Evolutionary conservation across 2,113 vertebrate species (phyloP).

Genomic region (Ciconia stormi): DNA sequence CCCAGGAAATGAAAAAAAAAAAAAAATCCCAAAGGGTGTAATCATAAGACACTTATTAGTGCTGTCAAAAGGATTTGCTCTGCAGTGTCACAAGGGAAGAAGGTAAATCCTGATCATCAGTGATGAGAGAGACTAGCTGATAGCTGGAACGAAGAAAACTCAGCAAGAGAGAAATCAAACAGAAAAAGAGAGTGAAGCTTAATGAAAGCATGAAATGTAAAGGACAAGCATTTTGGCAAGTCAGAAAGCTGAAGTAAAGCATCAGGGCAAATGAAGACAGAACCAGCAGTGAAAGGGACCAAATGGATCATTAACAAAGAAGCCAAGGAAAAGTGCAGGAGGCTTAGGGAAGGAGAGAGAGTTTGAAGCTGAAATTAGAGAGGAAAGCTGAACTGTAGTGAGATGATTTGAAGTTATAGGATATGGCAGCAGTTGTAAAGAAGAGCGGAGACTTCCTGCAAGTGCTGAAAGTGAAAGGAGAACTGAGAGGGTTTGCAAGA

Average conservation of each 20-base stretch:
- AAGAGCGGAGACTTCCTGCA: not conserved
- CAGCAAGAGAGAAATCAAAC: not conserved
- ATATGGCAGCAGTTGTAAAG: not conserved
- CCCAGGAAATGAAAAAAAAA: not conserved
- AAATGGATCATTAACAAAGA: not conserved
- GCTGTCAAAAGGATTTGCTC: not conserved
- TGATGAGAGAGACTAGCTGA: not conserved
- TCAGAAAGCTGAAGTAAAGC: not conserved
- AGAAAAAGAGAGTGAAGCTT: not conserved
- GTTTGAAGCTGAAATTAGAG: not conserved
- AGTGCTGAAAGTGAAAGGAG: not conserved
- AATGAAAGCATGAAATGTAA: not conserved
- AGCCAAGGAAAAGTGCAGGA: not conserved
- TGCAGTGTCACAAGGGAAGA: not conserved
- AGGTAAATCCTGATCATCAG: not conserved
- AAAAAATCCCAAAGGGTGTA: not conserved
- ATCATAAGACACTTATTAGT: not conserved
- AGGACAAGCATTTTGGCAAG: not conserved
- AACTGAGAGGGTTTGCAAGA: not conserved
- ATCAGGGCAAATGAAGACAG: not conserved
- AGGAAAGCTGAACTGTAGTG: not conserved
- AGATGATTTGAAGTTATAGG: not conserved
- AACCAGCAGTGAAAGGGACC: not conserved
- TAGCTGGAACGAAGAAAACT: not conserved
- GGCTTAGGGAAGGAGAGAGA: not conserved